A percentile compares a stretch with the other conserved stretches of the same genome.
Conservation (phyloP, 64 coral and sea anemone genomes). For the Astreopora myriophthalma region DNA sequence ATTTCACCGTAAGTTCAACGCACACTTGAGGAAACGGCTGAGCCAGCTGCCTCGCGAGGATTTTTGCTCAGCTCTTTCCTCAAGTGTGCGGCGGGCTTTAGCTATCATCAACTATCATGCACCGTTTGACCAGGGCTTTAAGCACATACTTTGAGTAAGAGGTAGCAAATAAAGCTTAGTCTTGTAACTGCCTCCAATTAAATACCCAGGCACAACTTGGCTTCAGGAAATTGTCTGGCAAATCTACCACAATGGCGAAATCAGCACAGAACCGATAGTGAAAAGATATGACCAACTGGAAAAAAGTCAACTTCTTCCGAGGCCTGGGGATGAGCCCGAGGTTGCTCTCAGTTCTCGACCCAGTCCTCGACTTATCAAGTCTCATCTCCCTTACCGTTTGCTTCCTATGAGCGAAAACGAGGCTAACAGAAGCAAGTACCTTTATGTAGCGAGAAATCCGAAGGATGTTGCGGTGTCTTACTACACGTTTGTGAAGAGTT, state of each 20-base stretch:
- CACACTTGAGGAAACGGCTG: no score
- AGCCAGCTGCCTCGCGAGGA: no score
- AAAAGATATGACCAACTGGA: not conserved
- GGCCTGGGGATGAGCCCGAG: not conserved
- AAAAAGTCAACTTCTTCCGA: constrained; percentile 4
- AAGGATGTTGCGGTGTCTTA: constrained; percentile 45
- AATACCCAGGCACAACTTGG: constrained; percentile 42
- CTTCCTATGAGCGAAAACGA: constrained; percentile 8
- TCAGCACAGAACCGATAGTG: not conserved
- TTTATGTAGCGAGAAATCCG: constrained; percentile 44
- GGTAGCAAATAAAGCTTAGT: no score
- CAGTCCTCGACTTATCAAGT: constrained; percentile 38
- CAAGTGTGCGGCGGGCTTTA: no score
- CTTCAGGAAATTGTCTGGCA: constrained; percentile 35
- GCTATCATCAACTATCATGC: no score
- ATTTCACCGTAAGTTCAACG: no score
- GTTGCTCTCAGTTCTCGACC: not conserved
- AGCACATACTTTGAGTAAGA: no score
- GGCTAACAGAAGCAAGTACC: constrained; percentile 38
- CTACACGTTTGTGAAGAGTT: not conserved
- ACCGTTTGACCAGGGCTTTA: no score
- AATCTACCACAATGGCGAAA: not conserved
- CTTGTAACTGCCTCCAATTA: no score
- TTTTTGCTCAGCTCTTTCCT: no score
- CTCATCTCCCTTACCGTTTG: constrained; percentile 39